Evolutionary conservation across 2,888 invertebrate genomes (phyloP), one percentile per base, ranked within the genome.

Genomic region (Morpho deidamia): DNA sequence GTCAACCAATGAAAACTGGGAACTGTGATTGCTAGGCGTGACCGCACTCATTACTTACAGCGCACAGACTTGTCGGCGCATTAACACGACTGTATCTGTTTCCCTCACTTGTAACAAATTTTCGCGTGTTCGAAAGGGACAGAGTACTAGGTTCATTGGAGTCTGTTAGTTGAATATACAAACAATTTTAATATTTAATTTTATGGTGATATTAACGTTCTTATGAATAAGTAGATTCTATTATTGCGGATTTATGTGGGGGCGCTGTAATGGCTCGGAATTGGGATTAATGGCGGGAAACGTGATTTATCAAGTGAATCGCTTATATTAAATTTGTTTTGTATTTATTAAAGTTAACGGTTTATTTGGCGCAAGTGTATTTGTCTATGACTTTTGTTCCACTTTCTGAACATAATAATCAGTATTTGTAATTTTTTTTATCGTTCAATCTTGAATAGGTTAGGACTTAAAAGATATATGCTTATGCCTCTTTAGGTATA

Each of bases 121-220:
- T 51, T 14, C 7, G 8, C 9, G 8, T 0, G 41, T 33, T 8
- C 32, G 65, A 78, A 39, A 65, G 71, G 66, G 76, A 66, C 10
- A 38, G 56, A 37, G 47, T 62, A 57, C 65, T 66, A 74, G 67
- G 54, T 63, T 37, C 58, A 61, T 69, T 71, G 73, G 72, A 69
- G 61, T 62, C 61, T 62, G 64, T 33, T 50, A 38, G 38, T 32
- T 42, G 23, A 64, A 63, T 65, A 64, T 78, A 72, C 81, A 81
- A 78, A 71, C 70, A 80, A 83, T 84, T 84, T 81, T 84, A 70
- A 71, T 72, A 85, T 88, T 89, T 86, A 84, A 87, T 83, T 81
- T 85, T 77, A 83, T 83, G 78, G 78, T 73, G 70, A 72, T 79
- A 83, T 81, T 79, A 82, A 74, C 64, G 65, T 81, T 81, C 79